phyloP scores from a whole-genome alignment of 2,888 invertebrate genomes.

The Allolobophora icterica region DNA sequence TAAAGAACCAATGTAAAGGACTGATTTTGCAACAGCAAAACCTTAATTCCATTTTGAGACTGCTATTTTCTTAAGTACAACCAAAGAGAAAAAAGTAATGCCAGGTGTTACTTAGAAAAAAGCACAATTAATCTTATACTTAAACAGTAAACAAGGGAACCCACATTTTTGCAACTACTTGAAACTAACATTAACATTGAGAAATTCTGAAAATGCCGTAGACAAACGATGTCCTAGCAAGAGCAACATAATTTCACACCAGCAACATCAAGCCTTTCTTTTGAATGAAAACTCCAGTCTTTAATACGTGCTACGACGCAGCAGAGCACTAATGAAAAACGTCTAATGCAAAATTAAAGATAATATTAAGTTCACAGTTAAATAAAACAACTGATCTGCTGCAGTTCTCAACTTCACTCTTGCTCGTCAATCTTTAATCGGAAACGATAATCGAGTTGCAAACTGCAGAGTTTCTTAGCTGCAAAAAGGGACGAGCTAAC shows the following conservation, averaged over 20 bases:
- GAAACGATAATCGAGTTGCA: neutral
- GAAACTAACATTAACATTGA: neutral
- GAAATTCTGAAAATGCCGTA: neutral
- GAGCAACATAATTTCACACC: neutral
- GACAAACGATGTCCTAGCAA: neutral
- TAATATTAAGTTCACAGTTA: neutral
- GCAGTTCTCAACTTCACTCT: neutral
- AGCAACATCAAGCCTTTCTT: neutral
- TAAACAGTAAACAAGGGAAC: neutral
- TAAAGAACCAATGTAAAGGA: neutral
- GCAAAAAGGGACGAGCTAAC: neutral
- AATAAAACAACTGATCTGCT: neutral
- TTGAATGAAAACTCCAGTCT: constrained; percentile 9
- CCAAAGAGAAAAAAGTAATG: neutral
- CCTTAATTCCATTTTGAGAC: neutral
- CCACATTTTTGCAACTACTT: neutral
- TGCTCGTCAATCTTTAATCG: neutral
- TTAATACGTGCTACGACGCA: neutral
- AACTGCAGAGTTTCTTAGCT: neutral
- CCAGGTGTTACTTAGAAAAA: neutral
- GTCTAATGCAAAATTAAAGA: neutral
- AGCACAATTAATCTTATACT: neutral
- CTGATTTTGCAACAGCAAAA: neutral
- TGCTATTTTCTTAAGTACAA: neutral
- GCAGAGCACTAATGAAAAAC: neutral